A percentile compares a stretch with the other conserved stretches of the same genome.
Conservation (phyloP, 37 sponge, comb jelly and placozoan species). For the Diacarnus erythraeanus region DNA sequence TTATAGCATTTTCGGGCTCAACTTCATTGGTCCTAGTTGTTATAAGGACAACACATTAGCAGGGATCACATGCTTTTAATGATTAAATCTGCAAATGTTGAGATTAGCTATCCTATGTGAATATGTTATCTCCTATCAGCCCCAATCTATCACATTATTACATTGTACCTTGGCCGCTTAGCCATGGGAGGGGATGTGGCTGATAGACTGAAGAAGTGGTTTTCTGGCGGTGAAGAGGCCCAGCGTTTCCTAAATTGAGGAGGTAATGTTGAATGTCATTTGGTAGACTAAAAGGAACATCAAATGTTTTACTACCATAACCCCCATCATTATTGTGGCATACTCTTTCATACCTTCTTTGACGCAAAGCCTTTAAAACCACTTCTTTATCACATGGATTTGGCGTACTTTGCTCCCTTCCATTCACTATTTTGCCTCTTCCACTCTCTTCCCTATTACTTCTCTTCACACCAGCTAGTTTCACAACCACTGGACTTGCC, state of each 20-base stretch:
- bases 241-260: constrained; percentile 36
- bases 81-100: too few species aligned
- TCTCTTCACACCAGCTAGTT: background rate
- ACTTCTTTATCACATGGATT: constrained; percentile 59
- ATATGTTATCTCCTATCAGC: too few species aligned
- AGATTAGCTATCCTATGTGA: too few species aligned
- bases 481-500: constrained; percentile 32
- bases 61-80: too few species aligned
- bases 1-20: too few species aligned
- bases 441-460: background rate
- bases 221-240: constrained; percentile 20
- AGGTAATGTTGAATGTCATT: too few species aligned
- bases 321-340: too few species aligned
- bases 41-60: too few species aligned
- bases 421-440: background rate
- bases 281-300: too few species aligned
- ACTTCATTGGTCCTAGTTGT: too few species aligned
- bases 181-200: constrained; percentile 6
- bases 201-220: background rate
- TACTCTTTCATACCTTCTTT: constrained; percentile 50
- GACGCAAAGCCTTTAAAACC: constrained; percentile 45
- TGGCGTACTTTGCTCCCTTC: background rate
- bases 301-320: too few species aligned
- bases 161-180: background rate
- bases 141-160: too few species aligned